Evolutionary conservation across 2,113 vertebrate species (phyloP).

Genomic region (Sebastes fasciatus): DNA sequence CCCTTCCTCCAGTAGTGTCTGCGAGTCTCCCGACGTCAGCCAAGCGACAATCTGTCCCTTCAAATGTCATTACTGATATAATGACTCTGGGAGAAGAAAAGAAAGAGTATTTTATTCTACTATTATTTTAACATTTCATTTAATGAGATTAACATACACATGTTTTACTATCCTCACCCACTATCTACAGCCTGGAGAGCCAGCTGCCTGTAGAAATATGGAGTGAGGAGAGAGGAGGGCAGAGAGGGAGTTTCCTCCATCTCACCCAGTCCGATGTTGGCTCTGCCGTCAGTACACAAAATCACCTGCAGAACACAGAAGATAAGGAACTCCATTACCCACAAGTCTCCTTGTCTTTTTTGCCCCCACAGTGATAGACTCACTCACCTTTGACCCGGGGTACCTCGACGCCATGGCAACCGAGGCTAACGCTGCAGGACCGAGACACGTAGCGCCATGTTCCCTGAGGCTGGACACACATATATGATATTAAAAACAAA

Average conservation of each 20-base stretch:
- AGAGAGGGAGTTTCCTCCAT: slow-evolving; percentile 65
- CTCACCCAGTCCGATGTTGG: slow-evolving; percentile 85
- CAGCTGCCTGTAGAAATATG: slow-evolving; percentile 82
- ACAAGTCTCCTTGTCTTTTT: background rate
- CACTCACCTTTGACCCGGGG: slow-evolving; percentile 83
- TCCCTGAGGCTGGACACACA: slow-evolving; percentile 75
- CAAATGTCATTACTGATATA: slow-evolving; percentile 71
- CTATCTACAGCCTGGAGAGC: slow-evolving; percentile 75
- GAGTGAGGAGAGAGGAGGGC: slow-evolving; percentile 30
- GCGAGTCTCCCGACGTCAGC: slow-evolving; percentile 68
- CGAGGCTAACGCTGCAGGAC: slow-evolving; percentile 82
- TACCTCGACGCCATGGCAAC: slow-evolving; percentile 84
- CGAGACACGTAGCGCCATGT: slow-evolving; percentile 82
- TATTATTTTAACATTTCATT: background rate
- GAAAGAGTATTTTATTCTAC: rapidly evolving
- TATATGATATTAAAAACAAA: background rate
- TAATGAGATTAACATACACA: background rate
- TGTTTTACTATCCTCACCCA: slow-evolving; percentile 67
- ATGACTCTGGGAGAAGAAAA: slow-evolving; percentile 57
- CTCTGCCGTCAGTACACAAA: slow-evolving; percentile 85
- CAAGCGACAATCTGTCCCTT: slow-evolving; percentile 70
- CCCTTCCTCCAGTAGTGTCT: slow-evolving; percentile 68
- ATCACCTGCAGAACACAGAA: slow-evolving; percentile 78
- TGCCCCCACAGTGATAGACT: background rate
- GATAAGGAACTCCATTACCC: background rate